Evolutionary conservation across 2,113 vertebrate species (phyloP), one percentile per base, ranked within the genome.

Genomic region (Sminthopsis crassicaudata): DNA sequence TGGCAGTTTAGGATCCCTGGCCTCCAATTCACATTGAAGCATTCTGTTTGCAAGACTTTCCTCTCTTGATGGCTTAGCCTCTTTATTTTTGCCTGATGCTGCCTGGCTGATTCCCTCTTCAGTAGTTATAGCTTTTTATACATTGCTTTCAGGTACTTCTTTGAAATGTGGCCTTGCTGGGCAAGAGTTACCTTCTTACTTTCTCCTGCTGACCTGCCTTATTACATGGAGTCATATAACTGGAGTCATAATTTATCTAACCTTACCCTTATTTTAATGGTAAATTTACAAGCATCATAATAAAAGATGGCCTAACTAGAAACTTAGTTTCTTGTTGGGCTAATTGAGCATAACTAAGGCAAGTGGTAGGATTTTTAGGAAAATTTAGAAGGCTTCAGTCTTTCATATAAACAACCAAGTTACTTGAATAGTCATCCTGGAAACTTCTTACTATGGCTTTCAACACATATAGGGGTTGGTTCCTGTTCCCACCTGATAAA

Each of bases 371-470:
- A 94, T 95, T 93, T 24, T 94, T 16, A 96, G 93, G 0, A 54
- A 92, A 84, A 93, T 96, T 96, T 27, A 25, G 90, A 90, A 57
- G 84, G 3, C 60, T 96, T 76, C 95, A 93, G 7, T 14, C n/a
- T 12, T n/a, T n/a, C 60, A n/a, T 67, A 27, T 25, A 95, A 92
- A 93, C 52, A 88, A 89, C 60, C 57, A 92, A 95, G 93, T 95
- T 88, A 52, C 23, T 53, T 95, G 3, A 46, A 22, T 96, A 84
- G 36, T 97, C 91, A 46, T 95, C 19, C 50, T 91, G 48, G 51
- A 95, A 92, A 50, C n/a, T 93, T 91, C 76, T 92, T 94, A 46
- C 42, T 94, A 46, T 76, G 16, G n/a, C 67, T 76, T 76, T 76
- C 67, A 42, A 22, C 16, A 42, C 30, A 42, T 22, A 8, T 42